Percentiles rank a stretch among this genome's conserved stretches.
These are phyloP conservation scores for Alligator mississippiensis DNA, from an alignment of 2,113 vertebrate genomes.

Conservation along the genomic window DNA sequence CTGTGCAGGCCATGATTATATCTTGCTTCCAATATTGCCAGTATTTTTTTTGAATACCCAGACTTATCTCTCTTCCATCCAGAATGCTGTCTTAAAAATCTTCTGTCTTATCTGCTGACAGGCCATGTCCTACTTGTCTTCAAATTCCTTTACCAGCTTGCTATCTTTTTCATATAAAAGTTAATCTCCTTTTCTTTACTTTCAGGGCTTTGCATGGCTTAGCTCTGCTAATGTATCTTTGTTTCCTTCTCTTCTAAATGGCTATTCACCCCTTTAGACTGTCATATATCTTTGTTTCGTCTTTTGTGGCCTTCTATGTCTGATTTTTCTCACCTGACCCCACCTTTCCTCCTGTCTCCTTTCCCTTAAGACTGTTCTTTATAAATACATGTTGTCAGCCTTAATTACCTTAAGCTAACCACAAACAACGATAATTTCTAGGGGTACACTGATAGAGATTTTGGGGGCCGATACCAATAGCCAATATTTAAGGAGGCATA, in stretches of 20 bases:
- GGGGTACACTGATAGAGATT: too few relatives aligned
- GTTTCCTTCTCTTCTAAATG: background rate
- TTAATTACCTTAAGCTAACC: background rate
- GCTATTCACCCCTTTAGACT: background rate
- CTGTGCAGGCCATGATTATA: background rate
- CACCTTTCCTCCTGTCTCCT: background rate
- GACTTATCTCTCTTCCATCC: background rate
- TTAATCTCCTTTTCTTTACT: background rate
- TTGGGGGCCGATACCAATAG: too few relatives aligned
- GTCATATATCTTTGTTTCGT: background rate
- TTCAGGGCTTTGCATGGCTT: background rate
- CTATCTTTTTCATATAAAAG: background rate
- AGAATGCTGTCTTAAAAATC: constrained; percentile 3
- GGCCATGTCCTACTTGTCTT: background rate
- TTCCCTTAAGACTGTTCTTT: background rate
- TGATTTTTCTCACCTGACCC: background rate
- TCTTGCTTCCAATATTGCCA: background rate
- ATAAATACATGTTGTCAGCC: background rate
- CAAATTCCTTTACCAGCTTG: background rate
- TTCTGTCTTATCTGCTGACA: background rate
- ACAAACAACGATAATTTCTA: background rate
- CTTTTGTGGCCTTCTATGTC: background rate
- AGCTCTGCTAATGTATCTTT: background rate
- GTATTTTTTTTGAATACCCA: background rate
- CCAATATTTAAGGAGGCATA: too few relatives aligned